Evolutionary conservation across 1,140 invertebrate species (phyloP).

Genomic region (Drosophila parvula): DNA sequence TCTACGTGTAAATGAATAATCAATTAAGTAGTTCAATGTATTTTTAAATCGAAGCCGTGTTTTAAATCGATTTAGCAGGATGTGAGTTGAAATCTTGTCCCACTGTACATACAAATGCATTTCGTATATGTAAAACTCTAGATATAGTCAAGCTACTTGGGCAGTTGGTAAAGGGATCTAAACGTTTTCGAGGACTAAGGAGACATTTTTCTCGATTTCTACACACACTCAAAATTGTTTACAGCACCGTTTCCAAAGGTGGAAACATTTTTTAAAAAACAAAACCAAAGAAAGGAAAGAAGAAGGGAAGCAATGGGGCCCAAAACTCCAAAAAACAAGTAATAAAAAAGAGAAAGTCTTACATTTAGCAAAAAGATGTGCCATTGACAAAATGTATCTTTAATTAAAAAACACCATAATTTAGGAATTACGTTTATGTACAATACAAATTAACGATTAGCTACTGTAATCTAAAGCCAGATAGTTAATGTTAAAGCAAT

Average conservation of each 20-base stretch:
- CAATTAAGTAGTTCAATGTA: conserved; percentile 76
- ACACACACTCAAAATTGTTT: conserved; percentile 30
- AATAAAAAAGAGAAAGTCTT: conserved; percentile 24
- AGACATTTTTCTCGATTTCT: conserved; percentile 30
- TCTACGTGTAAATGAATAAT: conserved; percentile 60
- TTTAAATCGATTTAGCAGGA: conserved; percentile 40
- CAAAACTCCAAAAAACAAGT: conserved; percentile 8
- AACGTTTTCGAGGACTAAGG: conserved; percentile 26
- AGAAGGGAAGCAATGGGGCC: conserved; percentile 1
- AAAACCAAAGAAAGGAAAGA: neutral
- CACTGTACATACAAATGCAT: conserved; percentile 76
- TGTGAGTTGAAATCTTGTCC: conserved; percentile 52
- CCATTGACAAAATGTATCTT: conserved; percentile 68
- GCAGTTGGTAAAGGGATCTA: conserved; percentile 45
- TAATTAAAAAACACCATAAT: conserved; percentile 68
- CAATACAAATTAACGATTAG: conserved; percentile 61
- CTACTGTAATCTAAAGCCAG: conserved; percentile 51
- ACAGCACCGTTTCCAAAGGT: conserved; percentile 20
- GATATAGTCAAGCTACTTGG: conserved; percentile 36
- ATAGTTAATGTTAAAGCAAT: conserved; percentile 51
- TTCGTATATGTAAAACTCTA: conserved; percentile 52
- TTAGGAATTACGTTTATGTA: conserved; percentile 69
- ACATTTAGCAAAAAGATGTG: conserved; percentile 60
- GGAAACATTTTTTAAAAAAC: neutral
- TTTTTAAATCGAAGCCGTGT: conserved; percentile 60